Percentiles rank a stretch among this genome's conserved stretches.
Evolutionary conservation across 2,888 invertebrate species (phyloP).

Genomic region (Diarsia brunnea): DNA sequence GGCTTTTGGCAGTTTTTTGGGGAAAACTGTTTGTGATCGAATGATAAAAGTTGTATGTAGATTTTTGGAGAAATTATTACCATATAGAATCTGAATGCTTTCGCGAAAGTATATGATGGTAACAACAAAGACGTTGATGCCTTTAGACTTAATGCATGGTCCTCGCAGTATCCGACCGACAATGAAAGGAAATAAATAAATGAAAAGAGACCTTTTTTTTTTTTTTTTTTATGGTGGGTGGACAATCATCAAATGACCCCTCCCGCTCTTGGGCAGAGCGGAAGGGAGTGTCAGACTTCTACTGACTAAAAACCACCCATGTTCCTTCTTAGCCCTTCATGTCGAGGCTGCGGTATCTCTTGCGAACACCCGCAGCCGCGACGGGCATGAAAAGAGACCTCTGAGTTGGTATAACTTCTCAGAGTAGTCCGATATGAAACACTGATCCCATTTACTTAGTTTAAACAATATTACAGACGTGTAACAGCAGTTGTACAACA

Average conservation of each 20-base stretch:
- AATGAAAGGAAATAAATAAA: not conserved
- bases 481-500: not conserved
- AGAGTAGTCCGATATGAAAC: not conserved
- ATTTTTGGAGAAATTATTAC: not conserved
- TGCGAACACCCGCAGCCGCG: too few relatives aligned
- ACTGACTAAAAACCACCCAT: too few relatives aligned
- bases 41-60: not conserved
- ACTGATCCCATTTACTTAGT: not conserved
- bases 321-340: too few relatives aligned
- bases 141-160: too few relatives aligned
- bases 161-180: not conserved
- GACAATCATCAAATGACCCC: too few relatives aligned
- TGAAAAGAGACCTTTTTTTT: not conserved
- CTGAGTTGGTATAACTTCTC: not conserved
- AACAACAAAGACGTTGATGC: too few relatives aligned
- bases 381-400: too few relatives aligned
- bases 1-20: slow-evolving; percentile 25
- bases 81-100: not conserved
- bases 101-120: not conserved
- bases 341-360: too few relatives aligned
- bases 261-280: too few relatives aligned
- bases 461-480: not conserved
- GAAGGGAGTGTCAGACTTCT: too few relatives aligned
- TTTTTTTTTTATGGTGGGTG: too few relatives aligned
- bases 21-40: slow-evolving; percentile 15